phyloP scores from a whole-genome alignment of 2,797 vertebrate genomes.

The Neosalanx taihuensis region DNA sequence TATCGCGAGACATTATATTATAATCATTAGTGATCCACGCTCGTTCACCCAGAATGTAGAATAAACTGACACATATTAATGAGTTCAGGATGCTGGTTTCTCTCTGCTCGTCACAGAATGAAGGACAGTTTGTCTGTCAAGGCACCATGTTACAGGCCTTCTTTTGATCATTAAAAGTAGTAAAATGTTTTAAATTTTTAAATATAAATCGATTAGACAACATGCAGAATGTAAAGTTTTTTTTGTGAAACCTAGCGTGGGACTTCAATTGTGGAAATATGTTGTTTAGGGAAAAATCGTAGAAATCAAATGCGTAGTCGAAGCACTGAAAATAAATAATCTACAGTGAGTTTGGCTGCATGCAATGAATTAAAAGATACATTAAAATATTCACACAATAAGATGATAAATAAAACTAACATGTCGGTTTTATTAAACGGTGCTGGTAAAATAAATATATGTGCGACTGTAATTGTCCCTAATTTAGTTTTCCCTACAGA shows the following conservation, averaged over 20 bases:
- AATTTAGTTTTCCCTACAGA: background rate
- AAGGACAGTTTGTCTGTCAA: constrained; percentile 36
- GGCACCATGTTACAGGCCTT: background rate
- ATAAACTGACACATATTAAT: constrained; percentile 51
- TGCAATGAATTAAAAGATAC: too few species aligned
- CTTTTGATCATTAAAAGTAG: too few species aligned
- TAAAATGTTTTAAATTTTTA: too few species aligned
- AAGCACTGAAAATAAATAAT: background rate
- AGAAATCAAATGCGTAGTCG: background rate
- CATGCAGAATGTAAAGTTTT: too few species aligned
- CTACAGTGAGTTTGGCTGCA: background rate
- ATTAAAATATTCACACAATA: too few species aligned
- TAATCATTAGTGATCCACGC: constrained; percentile 67
- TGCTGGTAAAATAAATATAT: background rate
- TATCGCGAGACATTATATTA: constrained; percentile 59
- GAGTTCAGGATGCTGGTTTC: constrained; percentile 11
- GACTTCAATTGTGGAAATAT: too few species aligned
- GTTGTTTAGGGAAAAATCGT: background rate
- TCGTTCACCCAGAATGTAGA: constrained; percentile 58
- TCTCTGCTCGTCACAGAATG: constrained; percentile 16
- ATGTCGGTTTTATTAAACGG: background rate
- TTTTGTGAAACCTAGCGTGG: too few species aligned
- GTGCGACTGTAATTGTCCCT: background rate
- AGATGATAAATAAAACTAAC: too few species aligned
- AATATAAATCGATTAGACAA: too few species aligned